Base-by-base conservation (phyloP, 2,888 invertebrate genomes). In the Mythimna loreyi region DNA sequence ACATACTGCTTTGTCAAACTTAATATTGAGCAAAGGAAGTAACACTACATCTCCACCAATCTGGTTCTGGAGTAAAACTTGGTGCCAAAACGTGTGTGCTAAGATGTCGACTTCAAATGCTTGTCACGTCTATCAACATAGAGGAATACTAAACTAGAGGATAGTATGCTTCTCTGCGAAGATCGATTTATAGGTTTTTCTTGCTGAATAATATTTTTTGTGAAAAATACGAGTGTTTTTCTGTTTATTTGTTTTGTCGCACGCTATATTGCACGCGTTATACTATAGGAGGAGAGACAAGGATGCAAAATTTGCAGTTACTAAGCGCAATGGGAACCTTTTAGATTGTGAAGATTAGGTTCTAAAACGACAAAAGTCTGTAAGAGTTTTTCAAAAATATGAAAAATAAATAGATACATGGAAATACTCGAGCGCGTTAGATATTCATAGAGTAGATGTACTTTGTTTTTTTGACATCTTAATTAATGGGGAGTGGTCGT, bases 101-200 rank as follows among this genome's bases (percentile, higher is more conserved):
- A 49, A 58, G 33, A 58, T 3, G 8, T 65, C 28, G 30, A 1
- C 25, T 74, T 47, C 43, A 25, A 53, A 74, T 33, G 74, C 58
- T 52, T 19, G 66, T 72, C 72, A 72, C 72, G 72, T 74, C n/a
- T 1, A 43, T 74, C 40, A 58, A 28, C 66, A 66, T 49, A 33
- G 67, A 66, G 66, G 66, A 74, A 72, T 72, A 72, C 74, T 74
- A 66, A 74, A 65, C 47, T 33, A 58, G 19, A 50, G 23, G 28
- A 65, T 45, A 50, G 43, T 61, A 55, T 63, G 59, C 50, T 50
- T 49, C 40, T 23, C 40, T 43, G 9, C 23, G 11, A 52, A 61
- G 23, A 56, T 40, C 36, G 23, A 57, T 60, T 47, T 62, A 47
- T 25, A 19, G 47, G 43, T 55, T 55, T 52, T 55, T 30, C 30